Base-by-base conservation (phyloP, 35 echinoderm and acorn worm species). In the Heliocidaris erythrogramma region DNA sequence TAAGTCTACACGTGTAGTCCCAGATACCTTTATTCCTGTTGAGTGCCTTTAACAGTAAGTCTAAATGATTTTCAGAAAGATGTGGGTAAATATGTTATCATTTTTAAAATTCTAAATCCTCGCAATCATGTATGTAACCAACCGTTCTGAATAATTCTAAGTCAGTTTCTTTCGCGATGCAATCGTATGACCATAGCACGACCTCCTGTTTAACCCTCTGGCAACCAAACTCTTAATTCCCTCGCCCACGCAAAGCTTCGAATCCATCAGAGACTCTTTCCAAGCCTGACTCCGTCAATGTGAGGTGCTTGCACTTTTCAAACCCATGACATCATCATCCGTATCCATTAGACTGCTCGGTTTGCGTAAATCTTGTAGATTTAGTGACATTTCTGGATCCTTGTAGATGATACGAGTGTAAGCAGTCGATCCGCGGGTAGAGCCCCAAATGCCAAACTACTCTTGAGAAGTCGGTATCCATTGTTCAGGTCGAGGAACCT, bases 391-490 rank as follows among this genome's bases (percentile, higher is more conserved):
- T 78, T 78, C 65, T 78, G 27, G 65, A 78, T 78, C 65, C 65
- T 24, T 24, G 18, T 21, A 27, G 65, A 78, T 78, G 65, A 78
- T 78, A 78, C 65, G 21, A 17, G 60, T n/a, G 65, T 78, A 78
- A 78, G 65, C 65, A 78, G 65, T n/a, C 14, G 65, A 78, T 78
- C 65, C 8, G 14, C 18, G 7, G 65, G 65, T 21, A 27, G 27
- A 78, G 65, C 65, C 65, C n/a, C 65, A 78, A 78, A 78, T 78
- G 65, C 65, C 65, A 78, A 78, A 78, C 65, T 78, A 78, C 65
- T 78, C 3, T 78, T 78, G 65, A 24, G 65, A 78, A 78, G 65
- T 78, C 17, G 27, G 21, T 78, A 78, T 78, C 5, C 65, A n/a
- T 78, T 78, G 65, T 21, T n/a, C 65, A 78, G 21, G 65, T n/a